Percentiles rank a stretch among this genome's conserved stretches.
Conservation (phyloP, 1,140 invertebrate genomes). For the Hycleus phaleratus region DNA sequence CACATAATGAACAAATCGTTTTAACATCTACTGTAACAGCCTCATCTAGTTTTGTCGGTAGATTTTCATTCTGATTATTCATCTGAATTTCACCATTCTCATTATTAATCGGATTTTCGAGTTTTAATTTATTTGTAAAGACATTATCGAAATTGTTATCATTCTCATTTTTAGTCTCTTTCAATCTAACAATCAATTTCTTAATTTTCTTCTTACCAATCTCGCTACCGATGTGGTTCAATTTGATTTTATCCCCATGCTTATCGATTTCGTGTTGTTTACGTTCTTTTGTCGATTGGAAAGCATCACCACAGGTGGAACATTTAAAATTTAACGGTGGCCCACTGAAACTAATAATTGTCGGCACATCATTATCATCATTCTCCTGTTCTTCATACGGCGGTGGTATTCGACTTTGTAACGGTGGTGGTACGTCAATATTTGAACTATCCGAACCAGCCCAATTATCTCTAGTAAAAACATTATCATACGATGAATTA, state of each 20-base stretch:
- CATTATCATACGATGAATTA: constrained; percentile 53
- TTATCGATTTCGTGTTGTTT: constrained; percentile 51
- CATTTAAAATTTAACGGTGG: constrained; percentile 46
- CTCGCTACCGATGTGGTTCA: constrained; percentile 19
- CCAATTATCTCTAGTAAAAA: constrained; percentile 60
- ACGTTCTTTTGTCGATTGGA: constrained; percentile 57
- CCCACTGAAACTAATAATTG: constrained; percentile 27
- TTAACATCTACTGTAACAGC: constrained; percentile 5
- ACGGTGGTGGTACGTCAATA: constrained; percentile 39
- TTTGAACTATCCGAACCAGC: constrained; percentile 59
- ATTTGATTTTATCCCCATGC: constrained; percentile 29
- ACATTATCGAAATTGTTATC: constrained; percentile 36
- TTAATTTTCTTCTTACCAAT: constrained; percentile 32
- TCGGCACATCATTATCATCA: constrained; percentile 26
- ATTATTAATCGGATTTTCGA: constrained; percentile 21
- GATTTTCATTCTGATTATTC: constrained; percentile 1
- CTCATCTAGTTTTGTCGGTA: neutral
- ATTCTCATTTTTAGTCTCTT: constrained; percentile 25
- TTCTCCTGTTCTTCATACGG: constrained; percentile 7
- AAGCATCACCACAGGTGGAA: constrained; percentile 51
- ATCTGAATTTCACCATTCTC: neutral
- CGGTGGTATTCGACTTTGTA: constrained; percentile 20
- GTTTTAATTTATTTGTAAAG: constrained; percentile 36
- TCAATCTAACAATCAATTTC: constrained; percentile 34
- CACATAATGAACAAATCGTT: constrained; percentile 26